These are phyloP conservation scores for Leucoptera coffeella DNA, from an alignment of 2,888 invertebrate species.

Conservation along the genomic window DNA sequence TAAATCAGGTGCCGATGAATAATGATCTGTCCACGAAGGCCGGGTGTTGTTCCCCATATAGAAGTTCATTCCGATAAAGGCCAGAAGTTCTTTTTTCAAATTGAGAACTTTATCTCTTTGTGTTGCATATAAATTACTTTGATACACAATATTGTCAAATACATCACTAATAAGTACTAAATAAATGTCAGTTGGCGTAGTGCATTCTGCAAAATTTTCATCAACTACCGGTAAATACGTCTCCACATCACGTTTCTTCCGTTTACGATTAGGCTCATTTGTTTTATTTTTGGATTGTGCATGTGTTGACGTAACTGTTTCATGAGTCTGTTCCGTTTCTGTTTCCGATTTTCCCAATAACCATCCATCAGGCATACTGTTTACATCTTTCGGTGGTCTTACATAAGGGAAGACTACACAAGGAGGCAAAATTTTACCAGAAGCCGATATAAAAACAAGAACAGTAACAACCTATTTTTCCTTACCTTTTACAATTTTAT, in stretches of 20 bases:
- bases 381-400: too few relatives aligned
- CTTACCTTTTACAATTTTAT: too few relatives aligned
- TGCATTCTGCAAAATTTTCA: conserved; percentile 2
- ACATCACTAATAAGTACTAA: conserved; percentile 1
- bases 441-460: too few relatives aligned
- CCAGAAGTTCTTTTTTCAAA: conserved; percentile 3
- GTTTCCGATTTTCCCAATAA: too few relatives aligned
- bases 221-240: not conserved
- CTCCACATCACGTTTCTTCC: not conserved
- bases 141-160: conserved; percentile 3
- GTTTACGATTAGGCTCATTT: conserved; percentile 1
- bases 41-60: conserved; percentile 6
- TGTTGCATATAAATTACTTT: conserved; percentile 3
- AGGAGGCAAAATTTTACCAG: too few relatives aligned
- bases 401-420: too few relatives aligned
- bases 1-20: conserved; percentile 8
- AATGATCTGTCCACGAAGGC: conserved; percentile 8
- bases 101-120: conserved; percentile 3
- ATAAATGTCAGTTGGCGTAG: conserved; percentile 1
- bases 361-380: too few relatives aligned
- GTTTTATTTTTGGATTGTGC: too few relatives aligned
- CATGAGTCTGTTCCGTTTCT: too few relatives aligned
- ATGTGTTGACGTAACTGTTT: too few relatives aligned
- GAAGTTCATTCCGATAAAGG: conserved; percentile 2
- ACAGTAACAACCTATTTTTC: too few relatives aligned